Conservation (phyloP, 2,888 invertebrate genomes). For the Metalampra italica region DNA sequence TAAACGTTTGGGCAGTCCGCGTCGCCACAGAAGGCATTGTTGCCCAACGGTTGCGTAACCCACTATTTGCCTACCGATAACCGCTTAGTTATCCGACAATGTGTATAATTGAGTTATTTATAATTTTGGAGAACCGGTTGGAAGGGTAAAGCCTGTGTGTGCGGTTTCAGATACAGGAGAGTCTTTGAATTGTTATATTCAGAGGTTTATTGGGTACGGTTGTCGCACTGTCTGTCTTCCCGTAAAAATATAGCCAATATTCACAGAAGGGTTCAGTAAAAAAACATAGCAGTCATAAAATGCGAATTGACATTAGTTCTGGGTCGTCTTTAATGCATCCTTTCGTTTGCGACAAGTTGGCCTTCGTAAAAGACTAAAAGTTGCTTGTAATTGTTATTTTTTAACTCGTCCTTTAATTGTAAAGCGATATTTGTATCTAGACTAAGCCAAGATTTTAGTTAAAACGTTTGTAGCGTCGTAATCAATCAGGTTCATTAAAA, state of each 20-base stretch:
- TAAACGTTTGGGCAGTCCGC: constrained; percentile 29
- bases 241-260: neutral
- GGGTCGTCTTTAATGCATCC: constrained; percentile 57
- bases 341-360: constrained; percentile 40
- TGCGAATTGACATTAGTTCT: constrained; percentile 52
- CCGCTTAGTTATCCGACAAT: constrained; percentile 9
- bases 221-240: too few relatives aligned
- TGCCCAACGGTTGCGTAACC: constrained; percentile 45
- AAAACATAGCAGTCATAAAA: constrained; percentile 40
- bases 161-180: too few relatives aligned
- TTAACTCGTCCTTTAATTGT: neutral
- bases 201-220: neutral
- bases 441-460: too few relatives aligned
- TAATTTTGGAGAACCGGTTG: constrained; percentile 14
- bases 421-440: too few relatives aligned
- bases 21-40: constrained; percentile 27
- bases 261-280: constrained; percentile 44
- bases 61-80: constrained; percentile 35
- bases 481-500: too few relatives aligned
- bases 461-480: too few relatives aligned
- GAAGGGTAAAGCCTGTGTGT: constrained; percentile 2
- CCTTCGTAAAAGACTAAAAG: neutral
- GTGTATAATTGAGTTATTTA: constrained; percentile 6
- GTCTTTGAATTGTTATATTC: too few relatives aligned
- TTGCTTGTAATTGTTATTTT: neutral